These are phyloP conservation scores for Galerucella calmariensis DNA, from an alignment of 2,888 invertebrate genomes.

Conservation along the genomic window DNA sequence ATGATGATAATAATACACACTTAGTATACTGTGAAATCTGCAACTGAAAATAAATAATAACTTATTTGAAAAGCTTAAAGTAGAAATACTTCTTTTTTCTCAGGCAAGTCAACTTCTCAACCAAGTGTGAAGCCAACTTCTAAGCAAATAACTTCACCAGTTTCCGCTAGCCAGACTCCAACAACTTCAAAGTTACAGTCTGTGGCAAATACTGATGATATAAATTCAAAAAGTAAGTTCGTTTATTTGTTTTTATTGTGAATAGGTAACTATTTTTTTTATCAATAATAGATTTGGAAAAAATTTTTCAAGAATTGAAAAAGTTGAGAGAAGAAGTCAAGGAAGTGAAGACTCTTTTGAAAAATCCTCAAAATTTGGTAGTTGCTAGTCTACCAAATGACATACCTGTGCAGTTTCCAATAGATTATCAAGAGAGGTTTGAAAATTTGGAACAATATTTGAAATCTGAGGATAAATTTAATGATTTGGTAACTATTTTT, in stretches of 20 bases:
- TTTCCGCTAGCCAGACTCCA: conserved; percentile 11
- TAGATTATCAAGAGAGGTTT: conserved; percentile 15
- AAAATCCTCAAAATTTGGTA: conserved; percentile 8
- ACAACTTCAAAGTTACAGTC: conserved; percentile 5
- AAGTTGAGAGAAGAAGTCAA: conserved; percentile 11
- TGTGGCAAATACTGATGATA: background rate
- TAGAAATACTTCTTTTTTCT: conserved; percentile 2
- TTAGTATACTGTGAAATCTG: too few relatives aligned
- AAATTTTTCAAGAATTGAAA: background rate
- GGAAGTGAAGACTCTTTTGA: conserved; percentile 20
- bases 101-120: background rate
- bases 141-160: conserved; percentile 4
- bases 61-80: background rate
- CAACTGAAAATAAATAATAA: background rate
- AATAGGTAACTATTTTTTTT: conserved; percentile 10
- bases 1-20: background rate
- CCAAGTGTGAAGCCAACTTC: conserved; percentile 14
- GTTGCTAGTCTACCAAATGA: conserved; percentile 24
- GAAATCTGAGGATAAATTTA: conserved; percentile 20
- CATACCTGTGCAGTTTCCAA: conserved; percentile 19
- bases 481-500: conserved; percentile 18
- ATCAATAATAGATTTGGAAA: background rate
- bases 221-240: conserved; percentile 15
- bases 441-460: conserved; percentile 3
- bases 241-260: conserved; percentile 16